These are phyloP conservation scores for Triplophysa yarkandensis DNA, from an alignment of 2,797 vertebrate genomes.

Conservation along the genomic window DNA sequence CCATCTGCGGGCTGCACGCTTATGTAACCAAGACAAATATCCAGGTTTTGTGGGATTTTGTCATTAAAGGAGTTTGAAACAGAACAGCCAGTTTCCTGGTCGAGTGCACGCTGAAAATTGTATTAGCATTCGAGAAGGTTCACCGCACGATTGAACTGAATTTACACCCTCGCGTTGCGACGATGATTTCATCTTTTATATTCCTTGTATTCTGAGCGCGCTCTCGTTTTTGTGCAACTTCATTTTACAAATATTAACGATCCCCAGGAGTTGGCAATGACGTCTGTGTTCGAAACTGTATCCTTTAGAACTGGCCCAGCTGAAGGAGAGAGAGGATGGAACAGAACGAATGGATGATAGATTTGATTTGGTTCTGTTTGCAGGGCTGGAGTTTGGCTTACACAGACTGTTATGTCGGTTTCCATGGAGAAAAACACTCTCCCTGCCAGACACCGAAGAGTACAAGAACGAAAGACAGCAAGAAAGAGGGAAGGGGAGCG, in stretches of 20 bases:
- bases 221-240: slow-evolving; percentile 36
- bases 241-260: slow-evolving; percentile 47
- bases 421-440: slow-evolving; percentile 88
- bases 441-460: slow-evolving; percentile 78
- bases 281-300: slow-evolving; percentile 45
- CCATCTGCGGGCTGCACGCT: slow-evolving; percentile 68
- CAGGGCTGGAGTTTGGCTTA: slow-evolving; percentile 33
- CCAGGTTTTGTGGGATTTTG: slow-evolving; percentile 67
- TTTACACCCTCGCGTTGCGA: slow-evolving; percentile 38
- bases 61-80: slow-evolving; percentile 65
- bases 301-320: slow-evolving; percentile 44
- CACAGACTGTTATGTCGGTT: slow-evolving; percentile 90
- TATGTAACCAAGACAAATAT: slow-evolving; percentile 77
- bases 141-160: slow-evolving; percentile 31
- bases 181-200: slow-evolving; percentile 45
- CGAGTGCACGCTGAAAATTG: slow-evolving; percentile 29
- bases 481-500: slow-evolving; percentile 55
- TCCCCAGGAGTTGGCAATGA: slow-evolving; percentile 46
- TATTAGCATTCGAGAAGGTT: slow-evolving; percentile 40
- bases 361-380: slow-evolving; percentile 50
- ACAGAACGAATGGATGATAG: slow-evolving; percentile 43
- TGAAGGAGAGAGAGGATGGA: slow-evolving; percentile 19
- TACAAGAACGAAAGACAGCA: slow-evolving; percentile 66
- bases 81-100: slow-evolving; percentile 36
- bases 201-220: slow-evolving; percentile 7